Base-by-base conservation (phyloP, 2,888 invertebrate species). In the Lepidochrysops patricia region DNA sequence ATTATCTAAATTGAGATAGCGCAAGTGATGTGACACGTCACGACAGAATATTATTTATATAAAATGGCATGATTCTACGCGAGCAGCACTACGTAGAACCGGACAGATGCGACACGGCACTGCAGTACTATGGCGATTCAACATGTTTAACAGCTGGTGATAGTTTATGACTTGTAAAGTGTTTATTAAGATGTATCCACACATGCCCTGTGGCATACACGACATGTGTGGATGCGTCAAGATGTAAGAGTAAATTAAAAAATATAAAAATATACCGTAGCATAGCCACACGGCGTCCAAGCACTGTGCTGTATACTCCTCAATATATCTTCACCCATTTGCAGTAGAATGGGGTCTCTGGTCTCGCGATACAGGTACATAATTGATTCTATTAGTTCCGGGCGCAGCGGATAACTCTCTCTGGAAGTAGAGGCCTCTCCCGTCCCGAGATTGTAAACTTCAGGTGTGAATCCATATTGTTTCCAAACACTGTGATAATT, bases 401-500 rank as follows among this genome's bases (percentile, higher is more conserved):
- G 99, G 52, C 99, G 90, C 43, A 99, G 85, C 0, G 99, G 99
- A 80, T 99, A 99, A 60, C 97, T 96, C 71, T 92, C 92, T 13
- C 98, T 90, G 64, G 97, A 94, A 0, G 91, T 86, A 0, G 96
- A 94, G 0, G 96, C 96, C 74, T 97, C 96, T 0, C 94, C 94
- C 57, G 95, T 94, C 0, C 96, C 95, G 68, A 99, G 96, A 77
- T 98, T 98, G 83, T 98, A 99, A 75, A 98, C 98, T 78, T 99
- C 99, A 0, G 99, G 99, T 0, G 97, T 95, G 75, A 98, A 98
- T 0, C 99, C 99, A 82, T 97, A 99, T 78, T 99, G 98, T 62
- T 95, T 94, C 96, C 98, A 98, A 0, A 99, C 97, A 72, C 96
- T 95, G 76, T 98, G 97, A 82, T 99, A 99, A 82, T 98, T 98